A percentile compares a stretch with the other conserved stretches of the same genome.
phyloP scores from a whole-genome alignment of 2,113 vertebrate genomes.

The Cephalopterus ornatus region DNA sequence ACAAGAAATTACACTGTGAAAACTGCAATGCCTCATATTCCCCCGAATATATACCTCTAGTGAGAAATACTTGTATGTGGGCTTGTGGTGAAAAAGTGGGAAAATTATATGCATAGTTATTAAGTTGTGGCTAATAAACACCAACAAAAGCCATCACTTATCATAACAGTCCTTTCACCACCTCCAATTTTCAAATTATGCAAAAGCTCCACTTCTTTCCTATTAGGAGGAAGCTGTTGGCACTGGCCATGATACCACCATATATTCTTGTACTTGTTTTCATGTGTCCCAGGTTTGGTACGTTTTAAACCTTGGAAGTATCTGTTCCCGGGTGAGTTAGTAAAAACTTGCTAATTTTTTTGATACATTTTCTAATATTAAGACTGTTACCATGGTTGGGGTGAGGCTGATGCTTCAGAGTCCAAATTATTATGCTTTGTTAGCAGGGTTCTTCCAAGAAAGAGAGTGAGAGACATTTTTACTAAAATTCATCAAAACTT shows the following conservation, averaged over 20 bases:
- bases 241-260: not conserved
- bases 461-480: not conserved
- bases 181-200: not conserved
- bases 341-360: not conserved
- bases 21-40: not conserved
- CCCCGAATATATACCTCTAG: not conserved
- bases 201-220: not conserved
- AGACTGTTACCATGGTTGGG: not conserved
- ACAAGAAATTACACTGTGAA: not conserved
- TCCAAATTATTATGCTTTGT: not conserved
- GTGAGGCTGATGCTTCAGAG: not conserved
- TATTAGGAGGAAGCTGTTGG: not conserved
- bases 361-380: not conserved
- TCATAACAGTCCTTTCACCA: not conserved
- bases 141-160: not conserved
- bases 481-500: not conserved
- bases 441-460: not conserved
- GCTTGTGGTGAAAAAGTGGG: not conserved
- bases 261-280: not conserved
- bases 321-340: not conserved
- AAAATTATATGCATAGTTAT: not conserved
- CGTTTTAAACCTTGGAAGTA: not conserved
- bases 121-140: not conserved
- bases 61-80: not conserved
- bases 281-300: accelerated